Evolutionary conservation across 2,888 invertebrate species (phyloP).

Genomic region (Conchocele bisecta): DNA sequence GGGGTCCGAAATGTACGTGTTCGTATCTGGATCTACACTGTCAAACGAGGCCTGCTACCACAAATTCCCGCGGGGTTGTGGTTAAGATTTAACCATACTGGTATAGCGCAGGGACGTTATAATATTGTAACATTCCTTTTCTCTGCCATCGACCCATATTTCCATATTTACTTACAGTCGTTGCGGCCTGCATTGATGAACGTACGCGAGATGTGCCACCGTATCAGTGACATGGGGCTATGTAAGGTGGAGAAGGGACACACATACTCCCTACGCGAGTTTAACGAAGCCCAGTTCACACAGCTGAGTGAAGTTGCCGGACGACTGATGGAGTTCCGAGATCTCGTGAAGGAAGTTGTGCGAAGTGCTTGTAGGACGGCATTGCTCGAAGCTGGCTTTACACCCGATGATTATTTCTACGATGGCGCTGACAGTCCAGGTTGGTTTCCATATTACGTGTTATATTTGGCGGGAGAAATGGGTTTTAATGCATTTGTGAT

Average conservation of each 20-base stretch:
- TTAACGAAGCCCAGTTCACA: conserved; percentile 81
- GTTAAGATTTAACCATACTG: too few species aligned
- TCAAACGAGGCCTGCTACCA: too few species aligned
- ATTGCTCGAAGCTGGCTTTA: conserved; percentile 90
- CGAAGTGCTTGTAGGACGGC: conserved; percentile 90
- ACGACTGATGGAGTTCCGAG: conserved; percentile 81
- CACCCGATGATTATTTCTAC: conserved; percentile 87
- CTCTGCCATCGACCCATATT: too few species aligned
- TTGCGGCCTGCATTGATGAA: conserved; percentile 89
- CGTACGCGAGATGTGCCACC: conserved; percentile 85
- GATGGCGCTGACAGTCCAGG: conserved; percentile 78
- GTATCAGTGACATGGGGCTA: conserved; percentile 83
- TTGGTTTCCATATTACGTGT: conserved; percentile 23
- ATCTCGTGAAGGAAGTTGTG: conserved; percentile 86
- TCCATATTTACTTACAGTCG: conserved; percentile 83
- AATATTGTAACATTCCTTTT: too few species aligned
- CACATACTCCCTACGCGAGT: conserved; percentile 81
- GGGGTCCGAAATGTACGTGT: too few species aligned
- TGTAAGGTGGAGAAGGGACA: conserved; percentile 82
- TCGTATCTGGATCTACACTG: too few species aligned
- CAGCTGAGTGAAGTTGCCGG: conserved; percentile 83
- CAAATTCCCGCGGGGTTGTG: too few species aligned
- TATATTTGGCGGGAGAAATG: too few species aligned
- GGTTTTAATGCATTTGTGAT: too few species aligned
- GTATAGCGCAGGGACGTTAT: too few species aligned